These are phyloP conservation scores for Tenthredo distinguenda DNA, from an alignment of 2,888 invertebrate genomes.

Conservation along the genomic window DNA sequence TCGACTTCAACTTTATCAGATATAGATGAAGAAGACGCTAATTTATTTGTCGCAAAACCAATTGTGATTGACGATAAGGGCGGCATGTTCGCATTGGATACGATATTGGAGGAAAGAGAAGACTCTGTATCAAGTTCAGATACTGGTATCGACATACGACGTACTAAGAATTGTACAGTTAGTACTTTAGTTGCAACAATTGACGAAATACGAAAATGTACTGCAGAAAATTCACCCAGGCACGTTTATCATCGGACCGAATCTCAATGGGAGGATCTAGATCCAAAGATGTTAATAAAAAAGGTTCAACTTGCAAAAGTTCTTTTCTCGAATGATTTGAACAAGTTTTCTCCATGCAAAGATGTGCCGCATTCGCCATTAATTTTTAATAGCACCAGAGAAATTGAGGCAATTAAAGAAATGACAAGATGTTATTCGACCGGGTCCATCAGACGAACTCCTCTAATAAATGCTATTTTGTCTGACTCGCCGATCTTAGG, in stretches of 20 bases:
- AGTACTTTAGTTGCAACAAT: constrained; percentile 84
- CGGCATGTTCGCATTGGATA: constrained; percentile 78
- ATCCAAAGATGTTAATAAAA: constrained; percentile 63
- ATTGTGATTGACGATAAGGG: constrained; percentile 80
- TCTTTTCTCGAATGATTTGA: constrained; percentile 65
- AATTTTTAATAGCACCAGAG: constrained; percentile 37
- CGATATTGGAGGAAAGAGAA: constrained; percentile 81
- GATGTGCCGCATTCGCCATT: constrained; percentile 28
- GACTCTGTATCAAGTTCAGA: constrained; percentile 71
- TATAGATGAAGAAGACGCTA: constrained; percentile 67
- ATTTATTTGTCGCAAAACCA: constrained; percentile 81
- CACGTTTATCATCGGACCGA: constrained; percentile 81
- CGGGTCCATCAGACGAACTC: constrained; percentile 65
- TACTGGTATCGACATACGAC: constrained; percentile 77
- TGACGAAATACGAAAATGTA: constrained; percentile 82
- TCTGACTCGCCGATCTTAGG: constrained; percentile 71
- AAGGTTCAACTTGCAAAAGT: constrained; percentile 65
- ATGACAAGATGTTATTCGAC: constrained; percentile 64
- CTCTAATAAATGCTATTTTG: constrained; percentile 70
- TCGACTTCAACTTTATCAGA: constrained; percentile 53
- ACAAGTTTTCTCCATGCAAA: constrained; percentile 53
- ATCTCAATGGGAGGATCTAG: constrained; percentile 77
- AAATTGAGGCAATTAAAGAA: constrained; percentile 61
- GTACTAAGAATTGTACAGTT: constrained; percentile 74
- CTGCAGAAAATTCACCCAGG: constrained; percentile 81